Conservation (phyloP, 2,113 vertebrate species). For the Alexandromys fortis region DNA sequence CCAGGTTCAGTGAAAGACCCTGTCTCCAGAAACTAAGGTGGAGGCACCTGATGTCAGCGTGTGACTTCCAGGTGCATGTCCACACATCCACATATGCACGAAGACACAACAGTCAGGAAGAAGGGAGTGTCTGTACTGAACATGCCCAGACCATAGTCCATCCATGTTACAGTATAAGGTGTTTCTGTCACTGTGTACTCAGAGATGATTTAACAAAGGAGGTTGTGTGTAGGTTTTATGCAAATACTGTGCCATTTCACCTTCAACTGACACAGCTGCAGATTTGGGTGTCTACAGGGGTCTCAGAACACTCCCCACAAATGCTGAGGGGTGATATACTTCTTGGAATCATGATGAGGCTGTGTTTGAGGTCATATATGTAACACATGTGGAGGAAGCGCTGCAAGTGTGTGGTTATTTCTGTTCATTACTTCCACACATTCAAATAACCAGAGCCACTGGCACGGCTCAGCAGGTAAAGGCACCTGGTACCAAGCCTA, state of each 20-base stretch:
- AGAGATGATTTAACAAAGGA: neutral
- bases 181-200: fast-evolving
- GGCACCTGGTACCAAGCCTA: neutral
- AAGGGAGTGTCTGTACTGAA: neutral
- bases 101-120: neutral
- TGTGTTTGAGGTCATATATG: neutral
- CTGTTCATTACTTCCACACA: neutral
- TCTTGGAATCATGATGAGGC: neutral
- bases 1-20: neutral
- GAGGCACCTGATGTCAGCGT: neutral
- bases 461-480: neutral
- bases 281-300: neutral
- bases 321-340: too few species aligned
- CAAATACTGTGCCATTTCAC: neutral
- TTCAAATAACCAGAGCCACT: neutral
- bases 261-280: too few species aligned
- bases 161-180: too few species aligned
- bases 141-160: neutral
- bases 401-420: neutral
- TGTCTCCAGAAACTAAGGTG: neutral
- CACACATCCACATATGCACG: too few species aligned
- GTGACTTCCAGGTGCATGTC: neutral
- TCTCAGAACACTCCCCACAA: neutral
- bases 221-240: neutral
- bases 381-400: neutral